These are phyloP conservation scores for Polydrusus cervinus DNA, from an alignment of 2,888 invertebrate genomes.

Conservation along the genomic window DNA sequence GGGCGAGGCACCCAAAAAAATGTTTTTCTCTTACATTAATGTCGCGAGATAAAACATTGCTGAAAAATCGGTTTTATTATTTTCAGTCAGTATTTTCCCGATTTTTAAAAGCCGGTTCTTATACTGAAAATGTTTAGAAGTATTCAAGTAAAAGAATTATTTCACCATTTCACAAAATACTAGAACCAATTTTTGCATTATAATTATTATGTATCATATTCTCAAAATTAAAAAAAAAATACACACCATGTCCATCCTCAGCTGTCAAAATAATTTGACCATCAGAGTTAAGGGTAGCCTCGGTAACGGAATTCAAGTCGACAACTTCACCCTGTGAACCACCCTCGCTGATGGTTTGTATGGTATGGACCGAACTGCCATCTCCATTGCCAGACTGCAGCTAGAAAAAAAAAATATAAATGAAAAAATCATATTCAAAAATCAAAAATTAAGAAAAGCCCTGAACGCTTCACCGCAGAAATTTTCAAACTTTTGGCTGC, in stretches of 20 bases:
- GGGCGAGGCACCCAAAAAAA: too few relatives aligned
- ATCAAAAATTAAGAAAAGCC: not conserved
- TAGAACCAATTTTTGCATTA: not conserved
- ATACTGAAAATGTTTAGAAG: too few relatives aligned
- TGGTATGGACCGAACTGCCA: slow-evolving; percentile 75
- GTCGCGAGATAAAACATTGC: too few relatives aligned
- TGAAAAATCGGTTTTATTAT: too few relatives aligned
- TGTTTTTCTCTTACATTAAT: too few relatives aligned
- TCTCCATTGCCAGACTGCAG: slow-evolving; percentile 79
- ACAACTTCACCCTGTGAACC: slow-evolving; percentile 87
- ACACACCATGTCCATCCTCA: slow-evolving; percentile 92
- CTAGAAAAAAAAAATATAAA: slow-evolving; percentile 65
- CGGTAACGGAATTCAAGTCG: slow-evolving; percentile 91
- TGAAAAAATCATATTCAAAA: not conserved
- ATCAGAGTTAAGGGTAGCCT: slow-evolving; percentile 92
- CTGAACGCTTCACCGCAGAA: too few relatives aligned
- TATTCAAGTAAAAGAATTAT: not conserved
- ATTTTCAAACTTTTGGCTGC: too few relatives aligned
- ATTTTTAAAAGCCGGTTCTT: too few relatives aligned
- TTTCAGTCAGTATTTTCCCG: too few relatives aligned
- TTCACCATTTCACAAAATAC: not conserved
- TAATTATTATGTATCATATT: too few relatives aligned
- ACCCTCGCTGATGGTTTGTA: slow-evolving; percentile 85
- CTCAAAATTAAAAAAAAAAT: not conserved
- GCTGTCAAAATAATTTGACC: slow-evolving; percentile 96